A percentile compares a stretch with the other conserved stretches of the same genome.
These are phyloP conservation scores for Neocrepidodera transversa DNA, from an alignment of 2,888 invertebrate genomes.

Conservation along the genomic window DNA sequence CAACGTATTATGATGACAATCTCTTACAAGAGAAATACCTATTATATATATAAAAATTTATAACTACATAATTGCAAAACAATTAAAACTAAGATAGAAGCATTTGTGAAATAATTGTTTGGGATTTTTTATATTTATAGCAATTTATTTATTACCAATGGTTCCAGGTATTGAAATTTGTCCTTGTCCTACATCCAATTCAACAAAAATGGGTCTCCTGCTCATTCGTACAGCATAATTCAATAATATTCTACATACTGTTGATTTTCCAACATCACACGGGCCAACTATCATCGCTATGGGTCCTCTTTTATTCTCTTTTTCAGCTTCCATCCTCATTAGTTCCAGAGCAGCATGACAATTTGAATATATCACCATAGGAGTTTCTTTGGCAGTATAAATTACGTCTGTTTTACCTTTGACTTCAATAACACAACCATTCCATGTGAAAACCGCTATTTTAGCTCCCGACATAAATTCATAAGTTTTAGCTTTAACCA, in stretches of 20 bases:
- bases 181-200: conserved; percentile 95
- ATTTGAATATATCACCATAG: conserved; percentile 95
- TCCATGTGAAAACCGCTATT: conserved; percentile 95
- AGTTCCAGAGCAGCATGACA: conserved; percentile 95
- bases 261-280: conserved; percentile 95
- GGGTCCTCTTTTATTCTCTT: conserved; percentile 76
- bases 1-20: too few species aligned
- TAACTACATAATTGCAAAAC: too few species aligned
- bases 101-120: too few species aligned
- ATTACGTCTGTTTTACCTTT: conserved; percentile 90
- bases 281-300: conserved; percentile 93
- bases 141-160: conserved; percentile 65
- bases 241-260: conserved; percentile 79
- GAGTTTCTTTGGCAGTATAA: conserved; percentile 95
- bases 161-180: conserved; percentile 92
- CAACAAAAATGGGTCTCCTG: conserved; percentile 88
- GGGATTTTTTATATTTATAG: neutral
- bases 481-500: conserved; percentile 91
- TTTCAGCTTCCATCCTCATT: conserved; percentile 82
- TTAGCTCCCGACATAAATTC: conserved; percentile 90
- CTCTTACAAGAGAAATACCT: too few species aligned
- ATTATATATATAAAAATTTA: too few species aligned
- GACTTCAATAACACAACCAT: conserved; percentile 88
- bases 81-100: too few species aligned
- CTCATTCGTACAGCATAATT: conserved; percentile 96